These are phyloP conservation scores for Smutsia temminckii DNA, from an alignment of 2,797 vertebrate species.

Conservation along the genomic window DNA sequence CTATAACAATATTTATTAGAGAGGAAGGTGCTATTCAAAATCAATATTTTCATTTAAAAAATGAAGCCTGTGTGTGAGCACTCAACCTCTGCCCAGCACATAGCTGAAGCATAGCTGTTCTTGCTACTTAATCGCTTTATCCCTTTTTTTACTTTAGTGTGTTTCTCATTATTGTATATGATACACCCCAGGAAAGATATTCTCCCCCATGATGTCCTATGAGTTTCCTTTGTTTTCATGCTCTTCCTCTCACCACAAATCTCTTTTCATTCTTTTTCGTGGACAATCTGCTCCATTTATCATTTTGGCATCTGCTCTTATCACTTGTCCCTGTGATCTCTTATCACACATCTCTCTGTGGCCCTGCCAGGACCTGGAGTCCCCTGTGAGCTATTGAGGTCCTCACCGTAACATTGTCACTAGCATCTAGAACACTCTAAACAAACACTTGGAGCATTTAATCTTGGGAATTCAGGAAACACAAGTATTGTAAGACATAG, in stretches of 20 bases:
- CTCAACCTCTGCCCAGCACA: background rate
- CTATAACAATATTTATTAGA: background rate
- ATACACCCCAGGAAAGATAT: background rate
- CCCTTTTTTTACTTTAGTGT: background rate
- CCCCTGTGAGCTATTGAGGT: background rate
- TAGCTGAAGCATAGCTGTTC: no score
- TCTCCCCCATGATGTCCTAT: background rate
- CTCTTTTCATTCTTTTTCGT: conserved; percentile 14
- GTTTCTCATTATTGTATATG: background rate
- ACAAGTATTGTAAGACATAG: background rate
- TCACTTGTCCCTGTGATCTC: background rate
- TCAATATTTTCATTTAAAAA: conserved; percentile 25
- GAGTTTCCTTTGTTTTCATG: background rate
- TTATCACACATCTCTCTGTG: background rate
- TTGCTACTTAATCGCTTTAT: background rate
- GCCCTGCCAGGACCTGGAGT: background rate
- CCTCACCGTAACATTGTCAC: background rate
- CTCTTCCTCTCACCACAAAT: background rate
- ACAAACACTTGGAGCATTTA: background rate
- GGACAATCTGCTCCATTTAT: conserved; percentile 27
- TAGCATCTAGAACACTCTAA: background rate
- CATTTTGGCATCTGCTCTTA: background rate
- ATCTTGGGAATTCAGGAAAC: background rate
- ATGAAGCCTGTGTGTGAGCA: background rate
- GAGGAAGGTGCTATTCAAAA: background rate